Conservation (phyloP, 2,888 invertebrate species). For the Scotopteryx bipunctaria region DNA sequence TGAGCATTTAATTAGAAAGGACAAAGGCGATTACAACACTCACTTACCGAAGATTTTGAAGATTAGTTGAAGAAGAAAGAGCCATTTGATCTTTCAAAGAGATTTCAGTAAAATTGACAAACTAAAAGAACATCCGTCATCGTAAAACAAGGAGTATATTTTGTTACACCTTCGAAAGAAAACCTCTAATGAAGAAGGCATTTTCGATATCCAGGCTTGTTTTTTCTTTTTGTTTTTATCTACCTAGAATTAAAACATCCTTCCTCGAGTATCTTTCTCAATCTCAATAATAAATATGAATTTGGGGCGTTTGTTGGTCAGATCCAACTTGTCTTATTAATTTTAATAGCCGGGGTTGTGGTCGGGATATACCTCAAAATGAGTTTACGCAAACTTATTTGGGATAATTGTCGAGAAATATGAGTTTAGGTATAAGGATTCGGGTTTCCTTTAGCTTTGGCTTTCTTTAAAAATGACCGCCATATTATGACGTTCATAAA, state of each 20-base stretch:
- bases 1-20: constrained; percentile 31
- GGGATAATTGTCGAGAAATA: constrained; percentile 56
- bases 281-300: constrained; percentile 23
- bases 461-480: not conserved
- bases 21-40: constrained; percentile 31
- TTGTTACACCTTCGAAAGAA: too few species aligned
- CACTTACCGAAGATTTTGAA: not conserved
- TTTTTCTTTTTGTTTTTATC: too few species aligned
- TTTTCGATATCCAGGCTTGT: too few species aligned
- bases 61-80: too few species aligned
- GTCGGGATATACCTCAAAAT: constrained; percentile 52
- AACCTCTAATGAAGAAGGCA: too few species aligned
- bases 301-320: constrained; percentile 35
- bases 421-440: constrained; percentile 44
- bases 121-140: too few species aligned
- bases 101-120: not conserved
- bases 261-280: constrained; percentile 2
- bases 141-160: too few species aligned
- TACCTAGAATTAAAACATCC: too few species aligned
- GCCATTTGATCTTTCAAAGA: not conserved
- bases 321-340: constrained; percentile 53
- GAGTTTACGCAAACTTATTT: constrained; percentile 57
- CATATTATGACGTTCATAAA: not conserved
- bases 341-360: constrained; percentile 50
- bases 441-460: constrained; percentile 35